Base-by-base conservation (phyloP, 2,797 vertebrate genomes). In the Hyperoplus lanceolatus region DNA sequence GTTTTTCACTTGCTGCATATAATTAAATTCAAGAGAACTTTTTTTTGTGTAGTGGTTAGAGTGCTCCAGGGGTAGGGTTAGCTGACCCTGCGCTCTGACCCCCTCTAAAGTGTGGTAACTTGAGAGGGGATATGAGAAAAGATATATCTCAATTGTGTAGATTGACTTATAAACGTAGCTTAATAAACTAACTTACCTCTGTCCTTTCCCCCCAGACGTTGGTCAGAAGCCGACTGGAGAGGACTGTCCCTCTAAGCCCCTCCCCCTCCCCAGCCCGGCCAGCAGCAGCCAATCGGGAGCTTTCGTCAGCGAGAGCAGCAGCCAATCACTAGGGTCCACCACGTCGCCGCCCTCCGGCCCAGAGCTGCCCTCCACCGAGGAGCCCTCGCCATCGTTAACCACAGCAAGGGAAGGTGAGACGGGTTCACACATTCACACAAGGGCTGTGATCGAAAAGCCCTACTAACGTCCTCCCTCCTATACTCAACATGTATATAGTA, bases 161-260 rank as follows among this genome's bases (percentile, higher is more conserved):
- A 21, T 21, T 21, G 21, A 21, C 21, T 21, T 21, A 21, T 21
- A 21, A 21, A 58, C 15, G n/a, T 65, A 4, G 18, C 69, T 41
- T 38, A 29, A 29, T 70, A 21, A 0, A 4, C 65, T 72, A 45
- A 6, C 14, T 53, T 5, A 29, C 0, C 63, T 49, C 81, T 69
- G 62, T 82, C 69, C 36, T 62, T 65, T 10, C 42, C 76, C 76
- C 90, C 29, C 81, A 98, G 97, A 98, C 94, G 95, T 97, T 92
- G 95, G 97, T 93, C 97, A 97, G 95, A 97, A 98, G 94, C 96
- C 96, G 92, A 95, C 96, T 67, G 97, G 96, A 0, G 96, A 97
- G 76, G 97, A 97, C 95, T 96, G 96, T 81, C 73, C 96, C 93
- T 95, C 97, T 90, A 96, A 95, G 94, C 95, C 97, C 88, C 95